Evolutionary conservation across 2,113 vertebrate genomes (phyloP), one percentile per base, ranked within the genome.

Genomic region (Willisornis vidua): DNA sequence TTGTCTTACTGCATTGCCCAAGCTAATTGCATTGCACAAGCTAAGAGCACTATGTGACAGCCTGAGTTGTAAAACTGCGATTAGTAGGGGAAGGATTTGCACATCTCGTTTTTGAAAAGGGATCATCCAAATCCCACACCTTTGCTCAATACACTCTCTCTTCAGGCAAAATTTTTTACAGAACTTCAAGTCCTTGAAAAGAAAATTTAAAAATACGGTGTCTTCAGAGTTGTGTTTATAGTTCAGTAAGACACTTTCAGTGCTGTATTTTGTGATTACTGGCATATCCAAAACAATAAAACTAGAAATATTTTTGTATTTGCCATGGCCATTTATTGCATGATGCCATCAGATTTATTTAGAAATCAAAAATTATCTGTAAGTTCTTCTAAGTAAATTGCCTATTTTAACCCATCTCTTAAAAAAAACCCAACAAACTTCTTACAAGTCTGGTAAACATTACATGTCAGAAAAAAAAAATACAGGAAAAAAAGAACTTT

Each of bases 171-270:
- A 1, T 14, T 23, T 86, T 73, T 82, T 65, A 87, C 6, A 74
- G 72, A 59, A 81, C 48, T 72, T 87, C 63, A 83, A 89, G 87
- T 83, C 10, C 24, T 78, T 82, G 33, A 94, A 75, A 71, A 37
- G 2, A 49, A 95, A 95, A 65, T 52, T 35, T 3, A 78, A 91
- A 93, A 75, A 35, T 7, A 33, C 8, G n/a, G 62, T 82, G 48
- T 92, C 79, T 96, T 68, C 68, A 73, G 46, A 58, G 66, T 18
- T 75, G 1, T 14, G 45, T 89, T 79, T 94, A 77, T 45, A 62
- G 37, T 68, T 87, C 67, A 81, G 35, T 96, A 91, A 94, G 67
- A 85, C 33, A 68, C 22, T 96, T 94, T 52, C 18, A 61, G 83
- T 66, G 7, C 4, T 83, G 18, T 57, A 18, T 68, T 63, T 89